Percentiles rank a stretch among this genome's conserved stretches.
These are phyloP conservation scores for Andrena camellia DNA, from an alignment of 2,888 invertebrate species.

Conservation along the genomic window DNA sequence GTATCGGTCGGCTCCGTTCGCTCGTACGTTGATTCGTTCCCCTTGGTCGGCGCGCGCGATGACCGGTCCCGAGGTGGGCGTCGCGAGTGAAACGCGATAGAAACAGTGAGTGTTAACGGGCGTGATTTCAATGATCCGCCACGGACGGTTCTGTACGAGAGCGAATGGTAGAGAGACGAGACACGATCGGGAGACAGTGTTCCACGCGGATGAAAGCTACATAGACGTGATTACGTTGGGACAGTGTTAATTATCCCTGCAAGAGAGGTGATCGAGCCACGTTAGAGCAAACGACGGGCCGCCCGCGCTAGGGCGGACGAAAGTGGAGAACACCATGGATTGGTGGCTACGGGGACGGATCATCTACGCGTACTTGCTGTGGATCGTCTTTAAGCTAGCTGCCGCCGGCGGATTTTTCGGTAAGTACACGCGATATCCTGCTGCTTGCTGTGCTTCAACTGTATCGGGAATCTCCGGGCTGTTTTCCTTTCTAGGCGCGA, in stretches of 20 bases:
- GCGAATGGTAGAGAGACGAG: conserved; percentile 22
- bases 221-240: conserved; percentile 10
- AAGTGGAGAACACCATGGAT: conserved; percentile 77
- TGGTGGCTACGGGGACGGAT: conserved; percentile 78
- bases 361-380: conserved; percentile 80
- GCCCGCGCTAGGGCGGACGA: conserved; percentile 47
- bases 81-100: conserved; percentile 30
- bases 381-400: conserved; percentile 78
- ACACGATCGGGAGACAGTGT: conserved; percentile 18
- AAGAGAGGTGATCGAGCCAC: conserved; percentile 61
- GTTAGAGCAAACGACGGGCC: conserved; percentile 54
- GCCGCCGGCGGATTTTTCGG: conserved; percentile 79
- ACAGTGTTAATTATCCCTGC: conserved; percentile 18
- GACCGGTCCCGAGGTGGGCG: background rate
- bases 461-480: background rate
- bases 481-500: no score
- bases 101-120: background rate
- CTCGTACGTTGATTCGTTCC: background rate
- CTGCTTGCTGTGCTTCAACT: background rate
- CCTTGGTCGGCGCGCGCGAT: background rate
- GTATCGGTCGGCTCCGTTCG: no score
- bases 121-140: conserved; percentile 42
- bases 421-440: conserved; percentile 64
- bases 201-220: conserved; percentile 11
- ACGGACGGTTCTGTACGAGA: conserved; percentile 11